Conservation (phyloP, 1,140 invertebrate species). For the Antheraea pernyi region DNA sequence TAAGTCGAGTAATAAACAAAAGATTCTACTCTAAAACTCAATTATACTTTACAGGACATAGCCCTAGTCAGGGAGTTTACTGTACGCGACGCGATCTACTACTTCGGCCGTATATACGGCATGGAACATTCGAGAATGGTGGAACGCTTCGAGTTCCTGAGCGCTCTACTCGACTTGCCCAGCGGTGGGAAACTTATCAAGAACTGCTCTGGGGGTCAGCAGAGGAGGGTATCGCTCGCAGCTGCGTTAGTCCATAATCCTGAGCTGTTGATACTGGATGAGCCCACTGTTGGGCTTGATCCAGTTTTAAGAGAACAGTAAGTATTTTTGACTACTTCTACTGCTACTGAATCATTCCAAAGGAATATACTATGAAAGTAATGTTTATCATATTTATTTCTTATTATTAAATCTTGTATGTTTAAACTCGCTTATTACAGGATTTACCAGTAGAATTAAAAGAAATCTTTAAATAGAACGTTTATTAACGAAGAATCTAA, state of each 20-base stretch:
- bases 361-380: too few relatives aligned
- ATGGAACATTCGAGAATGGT: conserved; percentile 84
- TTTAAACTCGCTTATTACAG: too few relatives aligned
- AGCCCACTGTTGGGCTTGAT: conserved; percentile 96
- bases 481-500: too few relatives aligned
- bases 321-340: conserved; percentile 33
- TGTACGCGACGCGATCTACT: conserved; percentile 90
- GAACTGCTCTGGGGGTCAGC: conserved; percentile 92
- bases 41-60: conserved; percentile 83
- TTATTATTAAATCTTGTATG: too few relatives aligned
- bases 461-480: too few relatives aligned
- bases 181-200: conserved; percentile 81
- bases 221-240: conserved; percentile 92
- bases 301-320: conserved; percentile 92
- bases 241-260: conserved; percentile 93
- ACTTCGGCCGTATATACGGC: conserved; percentile 93
- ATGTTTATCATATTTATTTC: too few relatives aligned
- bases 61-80: conserved; percentile 93
- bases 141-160: conserved; percentile 84
- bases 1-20: too few relatives aligned
- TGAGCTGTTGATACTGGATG: conserved; percentile 93
- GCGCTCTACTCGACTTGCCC: conserved; percentile 87
- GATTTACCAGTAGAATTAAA: too few relatives aligned
- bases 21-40: too few relatives aligned
- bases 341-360: neutral